A percentile compares a stretch with the other conserved stretches of the same genome.
phyloP scores from a whole-genome alignment of 2,113 vertebrate species.

The Xenopus tropicalis region UCB_Xtro_10.0 CM004446.2:120686501-120687000 shows the following conservation, averaged over 20 bases:
- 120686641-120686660: too few species aligned
- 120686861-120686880: background rate
- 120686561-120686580: background rate
- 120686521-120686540: background rate
- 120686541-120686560: background rate
- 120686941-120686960: background rate
- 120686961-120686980: conserved; percentile 5
- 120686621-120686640: too few species aligned
- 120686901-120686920: background rate
- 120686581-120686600: background rate
- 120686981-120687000: conserved; percentile 6
- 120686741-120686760: background rate
- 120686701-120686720: background rate
- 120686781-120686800: background rate
- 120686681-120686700: background rate
- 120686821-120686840: too few species aligned
- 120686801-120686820: background rate
- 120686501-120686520: background rate
- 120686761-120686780: background rate
- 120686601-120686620: too few species aligned
- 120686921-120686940: conserved; percentile 3
- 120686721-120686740: background rate
- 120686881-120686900: background rate
- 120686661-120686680: background rate
- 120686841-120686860: too few species aligned